phyloP scores from a whole-genome alignment of 2,113 vertebrate species.

The Camelus bactrianus region DNA sequence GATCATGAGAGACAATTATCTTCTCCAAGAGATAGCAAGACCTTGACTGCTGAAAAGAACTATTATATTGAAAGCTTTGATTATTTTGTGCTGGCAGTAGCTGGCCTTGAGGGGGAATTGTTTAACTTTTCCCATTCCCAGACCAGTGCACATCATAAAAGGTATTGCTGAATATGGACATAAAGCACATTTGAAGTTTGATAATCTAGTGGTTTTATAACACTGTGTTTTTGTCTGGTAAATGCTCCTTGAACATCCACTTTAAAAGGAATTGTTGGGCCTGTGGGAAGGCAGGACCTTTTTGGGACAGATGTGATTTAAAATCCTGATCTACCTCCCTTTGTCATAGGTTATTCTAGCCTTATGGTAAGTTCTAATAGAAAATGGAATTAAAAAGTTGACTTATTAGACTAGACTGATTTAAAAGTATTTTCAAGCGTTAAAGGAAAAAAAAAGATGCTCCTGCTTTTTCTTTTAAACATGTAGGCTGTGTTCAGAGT shows the following conservation, averaged over 20 bases:
- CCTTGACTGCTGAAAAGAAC: slow-evolving; percentile 75
- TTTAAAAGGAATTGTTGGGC: slow-evolving; percentile 62
- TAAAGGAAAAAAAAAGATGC: background rate
- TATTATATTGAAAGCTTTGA: slow-evolving; percentile 81
- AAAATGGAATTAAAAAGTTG: slow-evolving; percentile 58
- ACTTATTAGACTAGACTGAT: slow-evolving; percentile 4
- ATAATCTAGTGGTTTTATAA: slow-evolving; percentile 76
- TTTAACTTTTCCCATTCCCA: slow-evolving; percentile 71
- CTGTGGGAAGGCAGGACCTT: background rate
- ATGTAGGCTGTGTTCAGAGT: slow-evolving; percentile 90
- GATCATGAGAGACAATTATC: slow-evolving; percentile 78
- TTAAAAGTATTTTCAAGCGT: slow-evolving; percentile 53
- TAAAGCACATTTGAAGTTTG: slow-evolving; percentile 74
- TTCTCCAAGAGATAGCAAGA: slow-evolving; percentile 77
- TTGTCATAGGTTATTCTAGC: background rate
- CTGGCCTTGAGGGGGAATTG: slow-evolving; percentile 76
- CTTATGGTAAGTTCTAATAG: slow-evolving; percentile 12
- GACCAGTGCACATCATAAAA: slow-evolving; percentile 76
- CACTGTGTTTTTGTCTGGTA: slow-evolving; percentile 64
- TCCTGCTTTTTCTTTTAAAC: slow-evolving; percentile 55
- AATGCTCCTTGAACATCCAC: slow-evolving; percentile 44
- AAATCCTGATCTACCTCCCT: slow-evolving; percentile 45
- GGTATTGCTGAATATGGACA: slow-evolving; percentile 63
- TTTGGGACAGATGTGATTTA: slow-evolving; percentile 31
- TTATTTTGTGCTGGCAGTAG: slow-evolving; percentile 76